These are phyloP conservation scores for Temnopleurus reevesii DNA, from an alignment of 53 echinoderm and acorn worm species.

Conservation along the genomic window DNA sequence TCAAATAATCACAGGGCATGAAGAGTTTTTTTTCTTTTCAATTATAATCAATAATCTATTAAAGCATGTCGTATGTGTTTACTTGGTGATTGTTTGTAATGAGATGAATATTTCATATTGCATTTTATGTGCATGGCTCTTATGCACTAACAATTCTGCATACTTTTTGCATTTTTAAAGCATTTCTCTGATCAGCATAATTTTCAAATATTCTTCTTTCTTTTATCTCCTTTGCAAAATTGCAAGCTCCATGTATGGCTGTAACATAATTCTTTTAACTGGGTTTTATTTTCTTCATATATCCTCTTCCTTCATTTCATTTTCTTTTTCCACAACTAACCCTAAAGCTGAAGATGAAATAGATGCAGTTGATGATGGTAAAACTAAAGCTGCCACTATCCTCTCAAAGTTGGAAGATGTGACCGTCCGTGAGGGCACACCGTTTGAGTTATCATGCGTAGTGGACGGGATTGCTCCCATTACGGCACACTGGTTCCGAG, in stretches of 20 bases:
- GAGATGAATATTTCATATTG: not conserved
- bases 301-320: not conserved
- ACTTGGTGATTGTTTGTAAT: not conserved
- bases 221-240: not conserved
- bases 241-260: slow-evolving; percentile 3
- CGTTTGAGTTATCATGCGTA: slow-evolving; percentile 69
- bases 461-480: slow-evolving; percentile 63
- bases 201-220: not conserved
- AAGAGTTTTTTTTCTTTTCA: not conserved
- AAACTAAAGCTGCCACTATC: slow-evolving; percentile 8
- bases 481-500: slow-evolving; percentile 72
- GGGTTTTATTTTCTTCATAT: not conserved
- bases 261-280: not conserved
- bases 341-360: slow-evolving; percentile 25
- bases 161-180: not conserved
- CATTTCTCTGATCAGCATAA: not conserved
- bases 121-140: not conserved
- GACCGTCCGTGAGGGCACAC: slow-evolving; percentile 70
- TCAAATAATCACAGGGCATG: not conserved
- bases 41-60: not conserved
- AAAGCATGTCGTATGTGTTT: not conserved
- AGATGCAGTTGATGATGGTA: slow-evolving; percentile 5
- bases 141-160: not conserved
- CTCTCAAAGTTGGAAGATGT: slow-evolving; percentile 23
- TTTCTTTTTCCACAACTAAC: slow-evolving; percentile 30